A percentile compares a stretch with the other conserved stretches of the same genome.
Conservation (phyloP, 2,888 invertebrate genomes). For the Nemurella pictetii region DNA sequence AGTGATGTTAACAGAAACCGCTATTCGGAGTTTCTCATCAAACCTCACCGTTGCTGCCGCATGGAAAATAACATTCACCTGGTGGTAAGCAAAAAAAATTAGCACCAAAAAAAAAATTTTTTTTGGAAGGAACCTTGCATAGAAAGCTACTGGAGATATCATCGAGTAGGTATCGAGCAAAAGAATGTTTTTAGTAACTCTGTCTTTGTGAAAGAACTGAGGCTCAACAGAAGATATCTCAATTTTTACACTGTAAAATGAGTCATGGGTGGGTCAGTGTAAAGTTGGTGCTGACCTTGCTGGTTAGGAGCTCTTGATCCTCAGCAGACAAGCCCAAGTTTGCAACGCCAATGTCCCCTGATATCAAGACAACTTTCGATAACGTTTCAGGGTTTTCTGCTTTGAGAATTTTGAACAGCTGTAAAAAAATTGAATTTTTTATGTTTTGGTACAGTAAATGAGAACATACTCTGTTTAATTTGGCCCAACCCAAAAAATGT, state of each 20-base stretch:
- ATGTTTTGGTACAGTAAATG: no score
- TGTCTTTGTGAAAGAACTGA: no score
- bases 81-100: slow-evolving; percentile 45
- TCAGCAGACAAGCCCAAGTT: slow-evolving; percentile 49
- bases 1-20: slow-evolving; percentile 88
- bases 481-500: no score
- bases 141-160: no score
- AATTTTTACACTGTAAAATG: no score
- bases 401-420: slow-evolving; percentile 51
- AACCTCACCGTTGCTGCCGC: slow-evolving; percentile 73
- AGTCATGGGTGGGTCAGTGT: no score
- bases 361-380: slow-evolving; percentile 53
- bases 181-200: no score
- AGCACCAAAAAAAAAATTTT: no score
- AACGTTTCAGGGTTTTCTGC: slow-evolving; percentile 48
- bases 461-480: no score
- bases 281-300: neutral
- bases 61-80: slow-evolving; percentile 86
- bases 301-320: slow-evolving; percentile 48
- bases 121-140: no score
- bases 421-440: neutral
- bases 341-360: slow-evolving; percentile 50
- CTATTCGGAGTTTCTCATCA: slow-evolving; percentile 87
- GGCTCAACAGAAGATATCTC: no score
- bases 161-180: no score